Evolutionary conservation across 2,888 invertebrate genomes (phyloP).

Genomic region (Sthenelais limicola): DNA sequence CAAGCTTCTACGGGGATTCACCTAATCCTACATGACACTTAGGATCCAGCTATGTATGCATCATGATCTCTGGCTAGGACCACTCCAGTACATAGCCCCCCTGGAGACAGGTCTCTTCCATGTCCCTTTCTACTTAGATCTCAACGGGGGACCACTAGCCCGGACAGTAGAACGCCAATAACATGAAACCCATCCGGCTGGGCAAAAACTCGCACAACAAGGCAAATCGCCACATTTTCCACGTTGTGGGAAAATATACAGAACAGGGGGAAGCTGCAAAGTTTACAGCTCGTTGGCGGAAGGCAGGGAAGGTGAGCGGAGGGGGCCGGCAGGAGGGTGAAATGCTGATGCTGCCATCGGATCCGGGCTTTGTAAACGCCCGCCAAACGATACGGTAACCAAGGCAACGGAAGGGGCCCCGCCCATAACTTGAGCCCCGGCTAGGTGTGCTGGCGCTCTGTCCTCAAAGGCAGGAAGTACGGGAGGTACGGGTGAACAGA

Average conservation of each 20-base stretch:
- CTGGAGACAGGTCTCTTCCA: no score
- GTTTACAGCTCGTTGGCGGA: constrained; percentile 22
- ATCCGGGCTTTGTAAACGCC: constrained; percentile 16
- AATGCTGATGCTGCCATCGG: not conserved
- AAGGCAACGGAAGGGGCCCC: constrained; percentile 28
- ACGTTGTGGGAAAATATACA: constrained; percentile 32
- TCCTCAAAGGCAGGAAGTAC: not conserved
- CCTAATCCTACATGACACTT: no score
- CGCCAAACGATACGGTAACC: constrained; percentile 31
- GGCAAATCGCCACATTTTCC: constrained; percentile 35
- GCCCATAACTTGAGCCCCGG: constrained; percentile 22
- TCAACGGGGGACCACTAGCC: constrained; percentile 25
- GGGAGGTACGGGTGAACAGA: not conserved
- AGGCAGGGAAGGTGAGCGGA: not conserved
- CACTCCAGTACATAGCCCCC: no score
- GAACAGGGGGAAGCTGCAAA: not conserved
- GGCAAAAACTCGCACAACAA: constrained; percentile 21
- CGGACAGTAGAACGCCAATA: not conserved
- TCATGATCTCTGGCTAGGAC: no score
- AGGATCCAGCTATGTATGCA: no score
- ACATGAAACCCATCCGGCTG: constrained; percentile 23
- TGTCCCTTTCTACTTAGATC: constrained; percentile 31
- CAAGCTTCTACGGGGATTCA: no score
- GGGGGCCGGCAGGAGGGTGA: constrained; percentile 5
- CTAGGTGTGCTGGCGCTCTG: constrained; percentile 2